Base-by-base conservation (phyloP, 2,888 invertebrate species). In the Parascotia fuliginaria region DNA sequence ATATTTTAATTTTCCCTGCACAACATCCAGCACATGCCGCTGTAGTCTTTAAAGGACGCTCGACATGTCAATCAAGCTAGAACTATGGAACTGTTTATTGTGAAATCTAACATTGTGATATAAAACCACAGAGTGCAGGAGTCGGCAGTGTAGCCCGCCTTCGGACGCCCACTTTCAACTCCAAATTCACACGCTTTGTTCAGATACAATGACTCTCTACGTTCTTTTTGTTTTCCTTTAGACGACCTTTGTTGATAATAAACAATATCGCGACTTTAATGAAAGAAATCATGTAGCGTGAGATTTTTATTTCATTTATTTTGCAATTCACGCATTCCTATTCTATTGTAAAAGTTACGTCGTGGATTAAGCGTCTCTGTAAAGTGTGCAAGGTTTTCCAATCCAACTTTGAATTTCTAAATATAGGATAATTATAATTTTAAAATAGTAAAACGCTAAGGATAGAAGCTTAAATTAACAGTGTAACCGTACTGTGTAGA, bases 231-330 rank as follows among this genome's bases (percentile, higher is more conserved):
- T 90, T 90, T 90, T 88, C 86, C 77, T 89, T 86, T 84, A 85
- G 85, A 86, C 89, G 88, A 90, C 91, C 89, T 91, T 89, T 89
- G 88, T 87, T 89, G 88, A 89, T 90, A 82, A 89, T 86, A 86
- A 86, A 89, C 87, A 88, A 87, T 89, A 90, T 90, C 82, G 79
- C 84, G 74, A 83, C 76, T 86, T 78, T 83, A 87, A 87, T 84
- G 75, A 84, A 89, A 88, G 87, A 90, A 90, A 90, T 85, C 86
- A 84, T 80, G 82, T 75, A 85, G 73, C 85, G 87, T 89, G 89
- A 84, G 90, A 89, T 87, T 88, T 87, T 86, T 77, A 73, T 81
- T 79, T 68, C 71, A 81, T 81, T 81, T 80, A 86, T 87, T 84
- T 87, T 81, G 83, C 81, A 85, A 86, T 79, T 76, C 70, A 75